Conservation (phyloP, 2,797 vertebrate species). For the Alectoris magna region DNA sequence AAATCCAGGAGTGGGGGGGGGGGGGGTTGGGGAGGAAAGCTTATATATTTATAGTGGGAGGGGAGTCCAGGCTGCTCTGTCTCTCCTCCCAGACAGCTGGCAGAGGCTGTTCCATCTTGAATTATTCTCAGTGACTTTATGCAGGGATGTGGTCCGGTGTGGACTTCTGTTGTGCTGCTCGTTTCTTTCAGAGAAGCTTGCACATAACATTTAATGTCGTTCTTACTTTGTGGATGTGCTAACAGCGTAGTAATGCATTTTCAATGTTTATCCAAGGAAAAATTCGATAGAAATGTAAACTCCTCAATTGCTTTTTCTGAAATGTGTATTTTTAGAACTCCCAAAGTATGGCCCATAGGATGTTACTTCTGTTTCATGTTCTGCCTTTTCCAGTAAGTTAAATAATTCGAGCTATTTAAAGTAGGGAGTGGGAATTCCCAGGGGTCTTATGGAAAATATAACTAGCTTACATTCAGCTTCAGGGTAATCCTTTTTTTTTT, state of each 20-base stretch:
- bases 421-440: not conserved
- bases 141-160: not conserved
- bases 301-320: not conserved
- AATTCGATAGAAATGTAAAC: not conserved
- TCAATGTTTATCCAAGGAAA: not conserved
- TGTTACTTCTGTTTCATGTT: not conserved
- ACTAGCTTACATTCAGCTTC: too few relatives aligned
- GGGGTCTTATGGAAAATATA: not conserved
- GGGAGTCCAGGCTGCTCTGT: not conserved
- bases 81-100: not conserved
- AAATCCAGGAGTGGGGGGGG: not conserved
- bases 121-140: not conserved
- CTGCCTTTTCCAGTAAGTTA: not conserved
- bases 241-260: not conserved
- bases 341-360: not conserved
- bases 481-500: too few relatives aligned
- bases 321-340: not conserved
- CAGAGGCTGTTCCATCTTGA: not conserved
- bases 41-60: fast-evolving
- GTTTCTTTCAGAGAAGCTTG: not conserved
- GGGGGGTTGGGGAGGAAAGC: not conserved
- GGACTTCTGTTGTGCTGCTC: not conserved
- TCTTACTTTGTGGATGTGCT: not conserved
- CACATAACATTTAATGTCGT: not conserved
- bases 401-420: not conserved